A percentile compares a stretch with the other conserved stretches of the same genome.
These are phyloP conservation scores for Digitonthophagus gazella DNA, from an alignment of 2,888 invertebrate species.

Conservation along the genomic window DNA sequence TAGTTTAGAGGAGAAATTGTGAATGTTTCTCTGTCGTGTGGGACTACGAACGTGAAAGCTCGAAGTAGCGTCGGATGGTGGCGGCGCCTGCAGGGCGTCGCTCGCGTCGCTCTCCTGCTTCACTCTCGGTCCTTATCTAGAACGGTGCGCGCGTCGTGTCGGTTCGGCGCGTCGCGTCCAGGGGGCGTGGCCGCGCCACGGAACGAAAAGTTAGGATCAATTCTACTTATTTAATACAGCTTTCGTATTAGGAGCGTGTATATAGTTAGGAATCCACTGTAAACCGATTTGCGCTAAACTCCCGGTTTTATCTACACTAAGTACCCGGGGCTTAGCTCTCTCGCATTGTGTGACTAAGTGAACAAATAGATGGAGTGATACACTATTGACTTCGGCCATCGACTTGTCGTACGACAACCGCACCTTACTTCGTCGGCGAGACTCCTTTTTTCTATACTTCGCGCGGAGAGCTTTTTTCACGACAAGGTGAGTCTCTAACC, in stretches of 20 bases:
- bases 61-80: not conserved
- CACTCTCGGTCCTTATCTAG: not conserved
- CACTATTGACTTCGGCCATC: slow-evolving; percentile 48
- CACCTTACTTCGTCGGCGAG: slow-evolving; percentile 26
- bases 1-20: too few relatives aligned
- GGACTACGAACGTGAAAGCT: slow-evolving; percentile 19
- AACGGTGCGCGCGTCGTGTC: not conserved
- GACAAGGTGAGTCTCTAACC: slow-evolving; percentile 1
- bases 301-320: slow-evolving; percentile 54
- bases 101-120: not conserved
- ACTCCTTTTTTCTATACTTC: slow-evolving; percentile 16
- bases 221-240: slow-evolving; percentile 55
- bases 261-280: slow-evolving; percentile 55
- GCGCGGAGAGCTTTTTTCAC: slow-evolving; percentile 1
- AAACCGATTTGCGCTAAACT: slow-evolving; percentile 55
- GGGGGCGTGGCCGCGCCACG: slow-evolving; percentile 46
- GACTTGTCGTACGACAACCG: slow-evolving; percentile 4
- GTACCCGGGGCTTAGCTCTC: slow-evolving; percentile 52
- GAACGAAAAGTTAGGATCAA: slow-evolving; percentile 55
- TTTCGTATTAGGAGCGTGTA: slow-evolving; percentile 55
- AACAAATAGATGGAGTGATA: slow-evolving; percentile 55
- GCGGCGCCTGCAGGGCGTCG: slow-evolving; percentile 12
- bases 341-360: slow-evolving; percentile 53
- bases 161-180: slow-evolving; percentile 38
- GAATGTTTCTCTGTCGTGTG: too few relatives aligned